Conservation (phyloP, 1,140 invertebrate species). For the Neodiprion fabricii region DNA sequence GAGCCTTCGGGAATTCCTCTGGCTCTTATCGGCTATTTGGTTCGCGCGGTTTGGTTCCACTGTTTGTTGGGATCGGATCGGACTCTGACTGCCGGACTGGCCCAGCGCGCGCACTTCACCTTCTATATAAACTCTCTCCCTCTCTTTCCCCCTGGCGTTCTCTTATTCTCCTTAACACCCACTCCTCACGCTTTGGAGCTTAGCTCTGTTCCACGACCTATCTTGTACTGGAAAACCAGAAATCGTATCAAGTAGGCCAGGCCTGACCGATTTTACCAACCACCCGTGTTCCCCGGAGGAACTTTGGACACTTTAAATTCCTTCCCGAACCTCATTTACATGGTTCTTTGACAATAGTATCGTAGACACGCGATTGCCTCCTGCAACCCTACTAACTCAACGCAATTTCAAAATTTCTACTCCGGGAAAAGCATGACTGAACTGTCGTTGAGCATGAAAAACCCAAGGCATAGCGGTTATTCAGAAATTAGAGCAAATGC, state of each 20-base stretch:
- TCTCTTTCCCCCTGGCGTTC: slow-evolving; percentile 33
- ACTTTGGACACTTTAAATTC: background rate
- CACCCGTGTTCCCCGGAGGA: background rate
- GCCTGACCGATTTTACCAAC: background rate
- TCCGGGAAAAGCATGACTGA: background rate
- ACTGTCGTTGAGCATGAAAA: no score
- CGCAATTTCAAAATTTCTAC: no score
- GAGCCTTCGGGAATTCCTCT: background rate
- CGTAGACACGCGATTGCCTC: background rate
- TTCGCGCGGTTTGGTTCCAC: slow-evolving; percentile 9
- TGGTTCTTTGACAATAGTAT: background rate
- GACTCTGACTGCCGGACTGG: slow-evolving; percentile 57
- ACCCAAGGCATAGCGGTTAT: no score
- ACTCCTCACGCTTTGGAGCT: background rate
- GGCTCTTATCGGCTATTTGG: background rate
- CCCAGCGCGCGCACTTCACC: slow-evolving; percentile 56
- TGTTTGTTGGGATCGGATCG: slow-evolving; percentile 49
- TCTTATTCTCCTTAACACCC: slow-evolving; percentile 21
- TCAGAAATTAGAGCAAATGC: no score
- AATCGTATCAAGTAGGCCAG: background rate
- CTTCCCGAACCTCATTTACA: background rate
- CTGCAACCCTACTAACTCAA: background rate
- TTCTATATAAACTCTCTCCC: slow-evolving; percentile 57
- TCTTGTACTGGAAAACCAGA: background rate
- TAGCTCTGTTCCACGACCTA: background rate